Evolutionary conservation across 1,140 invertebrate genomes (phyloP).

Genomic region (Arion vulgaris): DNA sequence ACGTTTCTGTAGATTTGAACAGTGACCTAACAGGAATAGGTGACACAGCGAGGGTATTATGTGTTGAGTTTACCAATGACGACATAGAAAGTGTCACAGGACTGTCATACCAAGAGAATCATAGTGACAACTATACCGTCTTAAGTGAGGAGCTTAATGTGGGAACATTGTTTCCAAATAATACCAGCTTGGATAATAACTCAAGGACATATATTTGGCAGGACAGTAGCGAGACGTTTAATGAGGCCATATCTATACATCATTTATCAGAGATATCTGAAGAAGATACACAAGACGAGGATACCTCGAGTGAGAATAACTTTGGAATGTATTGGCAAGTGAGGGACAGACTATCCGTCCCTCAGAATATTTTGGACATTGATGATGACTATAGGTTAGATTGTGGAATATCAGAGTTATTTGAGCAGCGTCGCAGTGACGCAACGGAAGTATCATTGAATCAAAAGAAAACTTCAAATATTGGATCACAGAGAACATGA

Average conservation of each 20-base stretch:
- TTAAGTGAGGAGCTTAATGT: slow-evolving; percentile 1
- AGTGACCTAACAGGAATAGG: too few species aligned
- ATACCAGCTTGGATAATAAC: background rate
- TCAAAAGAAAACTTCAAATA: background rate
- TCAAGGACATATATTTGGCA: background rate
- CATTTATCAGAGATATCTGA: slow-evolving; percentile 20
- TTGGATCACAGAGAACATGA: background rate
- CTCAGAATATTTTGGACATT: background rate
- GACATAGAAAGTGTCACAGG: background rate
- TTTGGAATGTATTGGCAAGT: background rate
- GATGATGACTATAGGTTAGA: background rate
- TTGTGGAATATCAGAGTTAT: background rate
- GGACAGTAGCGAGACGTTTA: background rate
- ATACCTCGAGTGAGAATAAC: background rate
- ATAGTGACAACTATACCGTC: background rate
- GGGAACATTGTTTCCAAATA: background rate
- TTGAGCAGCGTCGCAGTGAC: background rate
- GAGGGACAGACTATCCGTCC: background rate
- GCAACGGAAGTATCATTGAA: background rate
- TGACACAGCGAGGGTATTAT: background rate
- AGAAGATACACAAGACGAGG: slow-evolving; percentile 7
- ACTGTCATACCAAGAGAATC: background rate
- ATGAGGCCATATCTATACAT: too few species aligned
- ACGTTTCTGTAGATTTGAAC: too few species aligned
- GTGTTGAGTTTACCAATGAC: background rate